Evolutionary conservation across 2,888 invertebrate species (phyloP).

Genomic region (Neelides folsomi): DNA sequence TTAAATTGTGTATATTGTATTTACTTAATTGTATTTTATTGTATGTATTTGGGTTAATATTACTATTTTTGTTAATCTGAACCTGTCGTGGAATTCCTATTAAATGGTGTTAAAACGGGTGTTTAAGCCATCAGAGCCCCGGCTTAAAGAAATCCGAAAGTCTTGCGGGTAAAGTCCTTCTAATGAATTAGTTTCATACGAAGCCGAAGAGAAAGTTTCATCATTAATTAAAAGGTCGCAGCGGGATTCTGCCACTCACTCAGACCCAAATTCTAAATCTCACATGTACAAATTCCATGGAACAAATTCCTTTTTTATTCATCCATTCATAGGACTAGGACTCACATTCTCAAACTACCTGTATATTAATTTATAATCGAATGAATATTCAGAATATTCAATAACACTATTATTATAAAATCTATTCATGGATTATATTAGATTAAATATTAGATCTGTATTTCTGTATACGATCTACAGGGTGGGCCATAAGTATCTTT

Average conservation of each 20-base stretch:
- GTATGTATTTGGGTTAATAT: slow-evolving; percentile 1
- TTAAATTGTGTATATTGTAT: too few relatives aligned
- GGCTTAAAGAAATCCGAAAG: slow-evolving; percentile 3
- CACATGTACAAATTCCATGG: background rate
- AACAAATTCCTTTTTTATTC: background rate
- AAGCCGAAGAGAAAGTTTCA: slow-evolving; percentile 21
- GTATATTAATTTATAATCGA: too few relatives aligned
- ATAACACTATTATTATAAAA: too few relatives aligned
- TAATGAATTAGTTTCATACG: slow-evolving; percentile 30
- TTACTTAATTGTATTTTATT: too few relatives aligned
- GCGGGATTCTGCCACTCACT: slow-evolving; percentile 20
- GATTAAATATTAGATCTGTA: too few relatives aligned
- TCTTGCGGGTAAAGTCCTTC: background rate
- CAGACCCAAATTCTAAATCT: slow-evolving; percentile 4
- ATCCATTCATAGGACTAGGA: background rate
- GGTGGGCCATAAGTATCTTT: too few relatives aligned
- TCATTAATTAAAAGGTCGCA: slow-evolving; percentile 32
- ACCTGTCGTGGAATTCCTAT: background rate
- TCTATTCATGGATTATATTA: too few relatives aligned
- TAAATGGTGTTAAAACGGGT: background rate
- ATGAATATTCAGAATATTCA: too few relatives aligned
- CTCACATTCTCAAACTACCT: too few relatives aligned
- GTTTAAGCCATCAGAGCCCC: background rate
- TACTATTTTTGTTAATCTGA: background rate
- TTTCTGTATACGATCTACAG: too few relatives aligned